Conservation (phyloP, 2,888 invertebrate species). For the Lasioglossum marginatum region DNA sequence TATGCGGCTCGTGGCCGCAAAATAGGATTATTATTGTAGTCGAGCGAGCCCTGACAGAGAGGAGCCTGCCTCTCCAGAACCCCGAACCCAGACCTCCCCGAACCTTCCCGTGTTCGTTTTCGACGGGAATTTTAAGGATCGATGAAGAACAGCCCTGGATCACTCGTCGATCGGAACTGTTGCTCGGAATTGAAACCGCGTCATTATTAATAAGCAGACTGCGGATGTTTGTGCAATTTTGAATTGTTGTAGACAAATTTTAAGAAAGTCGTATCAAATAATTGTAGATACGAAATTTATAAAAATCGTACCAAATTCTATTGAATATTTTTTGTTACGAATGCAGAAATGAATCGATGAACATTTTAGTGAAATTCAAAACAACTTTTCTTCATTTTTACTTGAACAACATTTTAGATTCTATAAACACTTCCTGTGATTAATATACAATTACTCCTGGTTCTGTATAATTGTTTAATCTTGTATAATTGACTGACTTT, state of each 20-base stretch:
- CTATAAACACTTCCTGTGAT: neutral
- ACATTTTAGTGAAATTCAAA: no score
- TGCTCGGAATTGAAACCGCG: neutral
- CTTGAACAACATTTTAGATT: no score
- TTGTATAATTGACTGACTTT: neutral
- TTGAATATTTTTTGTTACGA: no score
- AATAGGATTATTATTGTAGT: constrained; percentile 82
- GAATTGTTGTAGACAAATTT: no score
- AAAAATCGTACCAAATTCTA: no score
- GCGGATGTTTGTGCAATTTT: no score
- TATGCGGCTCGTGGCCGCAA: constrained; percentile 80
- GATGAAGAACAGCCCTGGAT: neutral
- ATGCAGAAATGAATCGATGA: no score
- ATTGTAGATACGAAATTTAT: no score
- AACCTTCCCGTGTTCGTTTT: constrained; percentile 14
- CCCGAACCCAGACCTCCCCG: no score
- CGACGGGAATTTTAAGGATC: constrained; percentile 48
- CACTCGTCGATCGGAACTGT: neutral
- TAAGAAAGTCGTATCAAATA: no score
- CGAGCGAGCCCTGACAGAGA: constrained; percentile 55
- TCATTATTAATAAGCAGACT: neutral
- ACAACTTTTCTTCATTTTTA: neutral
- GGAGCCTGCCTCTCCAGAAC: constrained; percentile 34
- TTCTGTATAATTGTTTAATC: no score
- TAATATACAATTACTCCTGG: neutral